Conservation (phyloP, 2,113 vertebrate genomes). For the Propithecus coquereli region DNA sequence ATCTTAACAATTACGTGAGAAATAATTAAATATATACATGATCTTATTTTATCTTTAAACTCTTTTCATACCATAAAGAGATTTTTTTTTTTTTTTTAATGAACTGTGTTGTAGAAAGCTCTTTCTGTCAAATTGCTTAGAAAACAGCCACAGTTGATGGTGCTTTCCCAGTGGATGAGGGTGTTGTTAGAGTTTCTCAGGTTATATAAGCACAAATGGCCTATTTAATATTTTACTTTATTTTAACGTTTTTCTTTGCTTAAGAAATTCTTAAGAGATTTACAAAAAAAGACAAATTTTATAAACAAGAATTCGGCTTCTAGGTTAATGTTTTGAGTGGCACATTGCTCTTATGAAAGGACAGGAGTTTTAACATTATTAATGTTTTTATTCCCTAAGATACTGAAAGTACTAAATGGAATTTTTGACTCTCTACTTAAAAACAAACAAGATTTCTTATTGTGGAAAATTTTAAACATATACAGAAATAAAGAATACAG, state of each 20-base stretch:
- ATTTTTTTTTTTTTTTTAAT: not conserved
- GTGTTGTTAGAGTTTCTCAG: not conserved
- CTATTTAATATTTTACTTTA: constrained; percentile 11
- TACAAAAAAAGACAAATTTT: not conserved
- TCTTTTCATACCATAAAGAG: not conserved
- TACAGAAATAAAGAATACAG: not conserved
- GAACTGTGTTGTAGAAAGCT: not conserved
- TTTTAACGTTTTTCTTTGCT: not conserved
- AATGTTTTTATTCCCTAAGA: not conserved
- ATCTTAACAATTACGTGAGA: not conserved
- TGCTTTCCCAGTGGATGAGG: not conserved
- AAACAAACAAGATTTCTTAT: not conserved
- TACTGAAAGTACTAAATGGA: not conserved
- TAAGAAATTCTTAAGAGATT: not conserved
- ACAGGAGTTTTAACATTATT: not conserved
- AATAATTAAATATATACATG: not conserved
- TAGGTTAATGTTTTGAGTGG: not conserved
- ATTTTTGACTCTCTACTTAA: not conserved
- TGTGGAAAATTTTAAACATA: not conserved
- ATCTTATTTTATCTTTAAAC: not conserved
- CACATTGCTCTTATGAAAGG: not conserved
- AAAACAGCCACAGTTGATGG: not conserved
- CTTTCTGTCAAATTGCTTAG: not conserved
- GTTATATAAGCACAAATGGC: not conserved
- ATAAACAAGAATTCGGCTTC: not conserved